These are phyloP conservation scores for Litoditis marina DNA, from an alignment of 2,888 invertebrate species.

Conservation along the genomic window DNA sequence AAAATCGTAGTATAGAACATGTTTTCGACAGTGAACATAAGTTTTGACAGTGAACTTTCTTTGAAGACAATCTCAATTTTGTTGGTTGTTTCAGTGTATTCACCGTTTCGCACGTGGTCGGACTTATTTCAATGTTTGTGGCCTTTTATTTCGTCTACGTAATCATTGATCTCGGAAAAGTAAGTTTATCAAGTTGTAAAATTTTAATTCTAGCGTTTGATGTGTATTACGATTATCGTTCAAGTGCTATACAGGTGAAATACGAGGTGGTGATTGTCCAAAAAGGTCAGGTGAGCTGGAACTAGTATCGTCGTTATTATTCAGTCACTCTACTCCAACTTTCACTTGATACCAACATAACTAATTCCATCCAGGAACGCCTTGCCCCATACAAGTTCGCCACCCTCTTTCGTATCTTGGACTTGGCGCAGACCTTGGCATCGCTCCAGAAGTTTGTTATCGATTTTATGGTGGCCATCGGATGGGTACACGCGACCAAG, in stretches of 20 bases:
- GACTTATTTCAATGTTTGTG: constrained; percentile 9
- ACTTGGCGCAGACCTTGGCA: constrained; percentile 7
- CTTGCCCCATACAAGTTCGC: constrained; percentile 8
- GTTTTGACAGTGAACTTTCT: too few relatives aligned
- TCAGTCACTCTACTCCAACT: not conserved
- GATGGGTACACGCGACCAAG: not conserved
- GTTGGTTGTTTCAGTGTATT: not conserved
- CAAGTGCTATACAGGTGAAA: too few relatives aligned
- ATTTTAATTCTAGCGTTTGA: too few relatives aligned
- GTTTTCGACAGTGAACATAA: too few relatives aligned
- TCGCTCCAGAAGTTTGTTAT: constrained; percentile 10
- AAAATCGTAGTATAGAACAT: too few relatives aligned
- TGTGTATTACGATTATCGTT: too few relatives aligned
- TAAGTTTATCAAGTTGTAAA: too few relatives aligned
- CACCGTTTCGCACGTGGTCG: constrained; percentile 8
- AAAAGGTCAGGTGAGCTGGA: too few relatives aligned
- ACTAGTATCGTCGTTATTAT: too few relatives aligned
- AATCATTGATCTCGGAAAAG: constrained; percentile 13
- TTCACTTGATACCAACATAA: not conserved
- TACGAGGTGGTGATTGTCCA: too few relatives aligned
- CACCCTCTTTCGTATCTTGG: constrained; percentile 4
- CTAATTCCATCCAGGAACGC: not conserved
- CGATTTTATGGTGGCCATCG: constrained; percentile 4
- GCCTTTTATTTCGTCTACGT: constrained; percentile 15
- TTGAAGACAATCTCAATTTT: too few relatives aligned